Conservation (phyloP, 2,888 invertebrate species). For the Hybos culiciformis region DNA sequence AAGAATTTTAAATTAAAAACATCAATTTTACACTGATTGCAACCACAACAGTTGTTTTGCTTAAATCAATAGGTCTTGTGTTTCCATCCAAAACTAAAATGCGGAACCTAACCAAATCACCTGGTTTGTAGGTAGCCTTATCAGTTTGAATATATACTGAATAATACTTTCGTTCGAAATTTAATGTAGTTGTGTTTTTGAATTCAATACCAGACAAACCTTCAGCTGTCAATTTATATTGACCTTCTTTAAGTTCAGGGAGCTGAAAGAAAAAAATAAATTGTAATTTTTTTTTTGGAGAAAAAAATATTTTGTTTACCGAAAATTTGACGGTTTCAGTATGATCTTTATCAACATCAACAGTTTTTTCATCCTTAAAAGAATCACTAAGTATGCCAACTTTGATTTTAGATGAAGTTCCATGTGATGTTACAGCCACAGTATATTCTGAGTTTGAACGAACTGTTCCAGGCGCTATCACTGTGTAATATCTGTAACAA, state of each 20-base stretch:
- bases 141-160: conserved; percentile 85
- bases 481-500: too few species aligned
- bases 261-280: conserved; percentile 9
- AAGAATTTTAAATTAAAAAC: neutral
- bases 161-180: conserved; percentile 50
- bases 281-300: too few species aligned
- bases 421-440: too few species aligned
- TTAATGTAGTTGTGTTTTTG: conserved; percentile 53
- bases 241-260: conserved; percentile 20
- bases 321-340: too few species aligned
- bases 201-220: conserved; percentile 63
- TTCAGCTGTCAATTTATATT: conserved; percentile 25
- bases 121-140: conserved; percentile 81
- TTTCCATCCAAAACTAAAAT: conserved; percentile 58
- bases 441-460: too few species aligned
- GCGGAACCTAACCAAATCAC: conserved; percentile 61
- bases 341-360: too few species aligned
- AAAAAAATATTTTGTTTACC: too few species aligned
- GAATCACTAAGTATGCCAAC: too few species aligned
- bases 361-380: too few species aligned
- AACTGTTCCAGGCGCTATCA: too few species aligned
- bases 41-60: conserved; percentile 25
- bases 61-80: conserved; percentile 45
- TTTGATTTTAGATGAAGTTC: too few species aligned
- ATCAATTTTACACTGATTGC: conserved; percentile 18